Conservation (phyloP, 2,113 vertebrate genomes). For the Spea multiplicata region DNA sequence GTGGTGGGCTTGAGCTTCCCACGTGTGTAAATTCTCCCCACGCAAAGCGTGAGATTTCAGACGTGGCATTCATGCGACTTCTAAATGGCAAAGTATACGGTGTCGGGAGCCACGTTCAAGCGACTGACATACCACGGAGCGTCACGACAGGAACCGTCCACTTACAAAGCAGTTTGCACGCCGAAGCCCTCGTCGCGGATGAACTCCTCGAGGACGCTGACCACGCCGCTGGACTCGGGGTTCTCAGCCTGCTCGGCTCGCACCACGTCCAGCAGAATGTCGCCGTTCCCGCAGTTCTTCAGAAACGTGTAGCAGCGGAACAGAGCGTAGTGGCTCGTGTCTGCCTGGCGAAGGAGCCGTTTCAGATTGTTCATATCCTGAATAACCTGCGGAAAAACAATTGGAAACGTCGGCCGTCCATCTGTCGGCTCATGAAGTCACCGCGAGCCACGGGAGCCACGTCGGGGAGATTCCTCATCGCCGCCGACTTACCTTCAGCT, state of each 20-base stretch:
- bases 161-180: conserved; percentile 38
- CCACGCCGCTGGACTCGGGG: conserved; percentile 87
- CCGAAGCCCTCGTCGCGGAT: conserved; percentile 69
- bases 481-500: conserved; percentile 82
- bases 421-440: background rate
- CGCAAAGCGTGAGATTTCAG: too few species aligned
- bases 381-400: conserved; percentile 75
- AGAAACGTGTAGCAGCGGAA: conserved; percentile 93
- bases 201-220: conserved; percentile 90
- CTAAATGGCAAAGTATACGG: too few species aligned
- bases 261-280: conserved; percentile 87
- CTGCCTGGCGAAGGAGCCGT: conserved; percentile 91
- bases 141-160: background rate
- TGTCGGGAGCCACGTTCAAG: too few species aligned
- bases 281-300: conserved; percentile 88
- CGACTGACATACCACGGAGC: too few species aligned
- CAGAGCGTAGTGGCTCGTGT: conserved; percentile 93
- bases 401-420: too few species aligned
- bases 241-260: conserved; percentile 87
- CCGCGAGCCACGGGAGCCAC: background rate
- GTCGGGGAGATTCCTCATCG: background rate
- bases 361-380: conserved; percentile 98
- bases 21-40: too few species aligned
- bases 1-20: too few species aligned
- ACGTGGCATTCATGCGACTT: too few species aligned